Base-by-base conservation (phyloP, 2,113 vertebrate species). In the Oryzias melastigma region DNA sequence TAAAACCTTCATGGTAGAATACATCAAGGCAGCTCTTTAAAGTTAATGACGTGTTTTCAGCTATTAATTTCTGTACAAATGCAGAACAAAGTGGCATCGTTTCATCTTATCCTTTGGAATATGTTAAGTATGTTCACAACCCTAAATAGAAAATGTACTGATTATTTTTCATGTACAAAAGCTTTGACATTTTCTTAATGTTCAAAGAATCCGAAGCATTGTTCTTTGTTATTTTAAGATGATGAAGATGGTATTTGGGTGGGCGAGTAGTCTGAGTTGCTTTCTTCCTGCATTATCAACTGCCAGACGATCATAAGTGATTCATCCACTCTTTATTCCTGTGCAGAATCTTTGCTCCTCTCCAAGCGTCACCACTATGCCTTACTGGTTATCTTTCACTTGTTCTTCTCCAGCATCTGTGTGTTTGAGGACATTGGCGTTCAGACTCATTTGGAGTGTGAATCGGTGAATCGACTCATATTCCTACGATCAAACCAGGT, bases 161-260 rank as follows among this genome's bases (percentile, higher is more conserved):
- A 18, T 49, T 40, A 29, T 41, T 40, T 16, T 14, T 29, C 59
- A 19, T 57, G 8, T 4, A 1, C 41, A 65, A 51, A 58, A 10
- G 2, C 24, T 35, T n/a, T 61, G 65, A 48, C 51, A 19, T 75
- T 60, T 66, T 52, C 19, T 0, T 25, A 24, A 61, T 60, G 63
- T 56, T 68, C 13, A 74, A 62, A 66, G 61, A 46, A 68, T 41
- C 50, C 13, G 7, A 58, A 62, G 53, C 41, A 52, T 53, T 73
- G 62, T 73, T 64, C 35, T 19, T 1, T 56, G 43, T 41, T 62
- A 51, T 52, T 58, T 52, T 45, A 71, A 20, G 15, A 46, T 10
- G 14, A 22, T 49, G 48, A 22, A 57, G 40, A 59, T 52, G 15
- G 18, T 65, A 52, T 44, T n/a, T 5, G 0, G 15, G 47, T 35